phyloP scores from a whole-genome alignment of 2,113 vertebrate species.

The Panthera tigris region DNA sequence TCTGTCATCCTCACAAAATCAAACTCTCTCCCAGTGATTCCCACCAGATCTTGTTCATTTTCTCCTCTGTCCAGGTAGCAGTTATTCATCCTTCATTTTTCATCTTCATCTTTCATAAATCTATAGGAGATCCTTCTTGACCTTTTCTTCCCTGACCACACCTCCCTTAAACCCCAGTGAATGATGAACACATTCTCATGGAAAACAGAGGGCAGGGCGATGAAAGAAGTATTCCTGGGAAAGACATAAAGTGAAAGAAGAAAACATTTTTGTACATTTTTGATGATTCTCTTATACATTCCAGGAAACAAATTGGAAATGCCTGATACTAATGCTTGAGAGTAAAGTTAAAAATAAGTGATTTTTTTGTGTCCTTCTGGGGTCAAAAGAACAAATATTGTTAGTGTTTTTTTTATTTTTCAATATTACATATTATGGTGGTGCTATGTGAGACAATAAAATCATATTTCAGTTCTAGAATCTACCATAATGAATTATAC shows the following conservation, averaged over 20 bases:
- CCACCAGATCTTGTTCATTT: not conserved
- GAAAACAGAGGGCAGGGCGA: not conserved
- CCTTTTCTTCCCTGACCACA: not conserved
- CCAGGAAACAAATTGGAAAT: not conserved
- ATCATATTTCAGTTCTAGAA: not conserved
- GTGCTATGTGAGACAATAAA: not conserved
- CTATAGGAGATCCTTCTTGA: not conserved
- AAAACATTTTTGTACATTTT: not conserved
- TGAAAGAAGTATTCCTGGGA: not conserved
- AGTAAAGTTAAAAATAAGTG: not conserved
- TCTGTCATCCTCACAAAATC: not conserved
- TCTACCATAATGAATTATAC: not conserved
- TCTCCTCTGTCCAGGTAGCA: not conserved
- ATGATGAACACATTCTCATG: not conserved
- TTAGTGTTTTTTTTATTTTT: not conserved
- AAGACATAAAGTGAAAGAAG: not conserved
- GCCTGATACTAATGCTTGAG: not conserved
- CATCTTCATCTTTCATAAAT: not conserved
- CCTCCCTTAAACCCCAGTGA: accelerated
- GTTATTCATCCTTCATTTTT: not conserved
- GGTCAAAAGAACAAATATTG: not conserved
- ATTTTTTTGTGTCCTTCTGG: not conserved
- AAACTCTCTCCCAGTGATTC: not conserved
- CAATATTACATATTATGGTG: not conserved
- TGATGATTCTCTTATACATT: not conserved